phyloP scores from a whole-genome alignment of 2,113 vertebrate genomes.

The Oxygymnocypris stewartii region DNA sequence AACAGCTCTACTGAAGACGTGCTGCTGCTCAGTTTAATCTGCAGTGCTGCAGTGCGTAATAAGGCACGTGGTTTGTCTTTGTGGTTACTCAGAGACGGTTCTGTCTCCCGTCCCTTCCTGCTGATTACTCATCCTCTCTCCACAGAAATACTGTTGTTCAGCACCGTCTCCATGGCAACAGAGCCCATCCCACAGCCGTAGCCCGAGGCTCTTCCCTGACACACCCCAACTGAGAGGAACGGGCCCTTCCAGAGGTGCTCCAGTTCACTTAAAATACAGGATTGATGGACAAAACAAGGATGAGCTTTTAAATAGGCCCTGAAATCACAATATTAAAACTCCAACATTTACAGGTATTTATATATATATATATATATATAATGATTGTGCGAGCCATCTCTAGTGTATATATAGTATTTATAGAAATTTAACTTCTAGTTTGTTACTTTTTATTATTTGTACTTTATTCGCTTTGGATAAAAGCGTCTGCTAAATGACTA shows the following conservation, averaged over 20 bases:
- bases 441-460: too few species aligned
- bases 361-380: too few species aligned
- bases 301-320: too few species aligned
- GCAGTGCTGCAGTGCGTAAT: background rate
- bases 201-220: constrained; percentile 11
- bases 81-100: background rate
- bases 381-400: too few species aligned
- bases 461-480: too few species aligned
- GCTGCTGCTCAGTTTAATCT: too few species aligned
- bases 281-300: background rate
- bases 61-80: background rate
- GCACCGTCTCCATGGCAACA: constrained; percentile 16
- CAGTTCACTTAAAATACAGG: background rate
- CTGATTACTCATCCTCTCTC: background rate
- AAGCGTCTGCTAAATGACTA: too few species aligned
- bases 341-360: too few species aligned
- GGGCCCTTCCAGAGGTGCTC: background rate
- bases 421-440: too few species aligned
- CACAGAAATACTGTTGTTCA: constrained; percentile 42
- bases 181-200: background rate
- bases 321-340: too few species aligned
- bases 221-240: constrained; percentile 16
- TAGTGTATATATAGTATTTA: too few species aligned
- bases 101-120: background rate
- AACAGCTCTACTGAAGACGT: too few species aligned